A percentile compares a stretch with the other conserved stretches of the same genome.
Evolutionary conservation across 2,113 vertebrate species (phyloP).

Genomic region (Calypte anna): DNA sequence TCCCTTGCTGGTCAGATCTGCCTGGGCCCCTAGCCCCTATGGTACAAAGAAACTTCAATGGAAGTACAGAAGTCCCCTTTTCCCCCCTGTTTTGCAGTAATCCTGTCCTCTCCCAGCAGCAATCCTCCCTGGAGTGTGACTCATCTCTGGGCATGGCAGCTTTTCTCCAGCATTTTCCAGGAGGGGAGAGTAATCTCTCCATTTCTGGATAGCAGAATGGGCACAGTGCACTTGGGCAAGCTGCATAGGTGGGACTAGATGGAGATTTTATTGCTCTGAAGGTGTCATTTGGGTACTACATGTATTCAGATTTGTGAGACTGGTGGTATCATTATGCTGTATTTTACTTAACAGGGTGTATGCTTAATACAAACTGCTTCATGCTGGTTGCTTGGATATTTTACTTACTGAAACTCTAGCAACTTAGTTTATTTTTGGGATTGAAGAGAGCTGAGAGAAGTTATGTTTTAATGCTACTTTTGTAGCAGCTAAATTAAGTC

Average conservation of each 20-base stretch:
- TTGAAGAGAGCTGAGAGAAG: background rate
- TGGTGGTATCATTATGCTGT: no score
- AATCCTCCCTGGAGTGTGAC: background rate
- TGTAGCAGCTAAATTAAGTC: slow-evolving; percentile 7
- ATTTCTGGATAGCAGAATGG: background rate
- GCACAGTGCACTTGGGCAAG: background rate
- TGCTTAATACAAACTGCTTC: background rate
- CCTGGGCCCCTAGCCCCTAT: background rate
- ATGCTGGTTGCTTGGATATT: background rate
- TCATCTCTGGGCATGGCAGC: background rate
- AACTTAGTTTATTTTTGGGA: background rate
- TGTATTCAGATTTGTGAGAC: background rate
- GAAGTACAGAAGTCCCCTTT: background rate
- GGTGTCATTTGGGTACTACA: background rate
- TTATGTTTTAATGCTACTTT: background rate
- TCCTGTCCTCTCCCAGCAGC: background rate
- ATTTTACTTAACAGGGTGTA: background rate
- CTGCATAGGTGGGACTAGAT: background rate
- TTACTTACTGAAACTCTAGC: background rate
- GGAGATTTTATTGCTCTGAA: background rate
- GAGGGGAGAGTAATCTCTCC: background rate
- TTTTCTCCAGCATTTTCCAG: background rate
- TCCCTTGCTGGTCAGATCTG: background rate
- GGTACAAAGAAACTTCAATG: background rate
- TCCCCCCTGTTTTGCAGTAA: background rate